Percentiles rank a stretch among this genome's conserved stretches.
These are phyloP conservation scores for Phataginus tetradactyla DNA, from an alignment of 2,797 vertebrate genomes.

Conservation along the genomic window DNA sequence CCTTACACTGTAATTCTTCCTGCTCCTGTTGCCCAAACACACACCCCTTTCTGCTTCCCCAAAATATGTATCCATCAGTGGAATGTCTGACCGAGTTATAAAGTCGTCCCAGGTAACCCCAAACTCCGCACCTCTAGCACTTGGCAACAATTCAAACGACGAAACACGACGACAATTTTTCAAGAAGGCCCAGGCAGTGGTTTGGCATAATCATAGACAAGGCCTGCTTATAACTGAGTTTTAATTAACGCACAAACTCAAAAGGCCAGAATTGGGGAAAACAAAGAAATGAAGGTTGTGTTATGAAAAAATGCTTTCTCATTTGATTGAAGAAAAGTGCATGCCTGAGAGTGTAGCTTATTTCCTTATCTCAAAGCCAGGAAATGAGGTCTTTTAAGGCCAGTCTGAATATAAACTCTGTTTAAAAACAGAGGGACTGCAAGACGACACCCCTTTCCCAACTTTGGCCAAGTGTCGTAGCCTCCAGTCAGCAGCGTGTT, in stretches of 20 bases:
- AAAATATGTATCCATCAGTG: neutral
- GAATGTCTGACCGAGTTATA: neutral
- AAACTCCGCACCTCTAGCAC: slow-evolving; percentile 39
- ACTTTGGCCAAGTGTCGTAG: slow-evolving; percentile 50
- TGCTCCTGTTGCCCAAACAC: slow-evolving; percentile 52
- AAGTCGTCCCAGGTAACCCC: slow-evolving; percentile 16
- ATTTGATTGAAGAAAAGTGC: slow-evolving; percentile 38
- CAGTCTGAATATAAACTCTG: slow-evolving; percentile 9
- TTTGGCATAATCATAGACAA: slow-evolving; percentile 56
- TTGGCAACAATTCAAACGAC: slow-evolving; percentile 55
- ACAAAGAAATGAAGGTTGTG: neutral
- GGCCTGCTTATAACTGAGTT: slow-evolving; percentile 39
- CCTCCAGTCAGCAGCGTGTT: slow-evolving; percentile 18
- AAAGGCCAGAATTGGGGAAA: neutral
- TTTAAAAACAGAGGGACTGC: neutral
- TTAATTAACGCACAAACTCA: slow-evolving; percentile 31
- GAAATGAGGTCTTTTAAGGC: slow-evolving; percentile 71
- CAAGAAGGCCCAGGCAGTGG: slow-evolving; percentile 67
- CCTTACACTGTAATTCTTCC: slow-evolving; percentile 72
- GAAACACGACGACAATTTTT: slow-evolving; percentile 62
- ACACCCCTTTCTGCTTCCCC: slow-evolving; percentile 33
- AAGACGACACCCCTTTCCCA: slow-evolving; percentile 23
- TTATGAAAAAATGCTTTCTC: neutral
- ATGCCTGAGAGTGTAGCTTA: slow-evolving; percentile 40
- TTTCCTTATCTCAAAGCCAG: slow-evolving; percentile 68